Conservation (phyloP, 1,140 invertebrate genomes). For the Andricus grossulariae region DNA sequence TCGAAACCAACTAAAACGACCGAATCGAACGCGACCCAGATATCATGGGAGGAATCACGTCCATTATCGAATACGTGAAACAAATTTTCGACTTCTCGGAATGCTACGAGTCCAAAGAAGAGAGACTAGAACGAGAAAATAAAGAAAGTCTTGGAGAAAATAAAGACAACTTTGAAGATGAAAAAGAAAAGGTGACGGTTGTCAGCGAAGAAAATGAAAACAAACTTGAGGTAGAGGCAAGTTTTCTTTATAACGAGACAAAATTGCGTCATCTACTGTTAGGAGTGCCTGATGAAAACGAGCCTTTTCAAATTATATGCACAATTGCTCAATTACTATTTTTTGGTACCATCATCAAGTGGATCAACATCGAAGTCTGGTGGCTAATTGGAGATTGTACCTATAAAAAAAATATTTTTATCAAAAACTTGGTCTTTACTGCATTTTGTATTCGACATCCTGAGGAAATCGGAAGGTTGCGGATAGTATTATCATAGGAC, state of each 20-base stretch:
- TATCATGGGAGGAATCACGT: slow-evolving; percentile 43
- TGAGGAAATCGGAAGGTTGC: not conserved
- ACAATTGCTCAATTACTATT: slow-evolving; percentile 58
- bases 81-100: not conserved
- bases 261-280: slow-evolving; percentile 50
- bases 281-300: slow-evolving; percentile 42
- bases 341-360: slow-evolving; percentile 51
- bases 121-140: not conserved
- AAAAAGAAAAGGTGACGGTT: not conserved
- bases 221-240: not conserved
- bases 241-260: slow-evolving; percentile 45
- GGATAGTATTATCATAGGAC: not conserved
- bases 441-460: not conserved
- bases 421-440: not conserved
- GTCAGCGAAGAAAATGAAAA: not conserved
- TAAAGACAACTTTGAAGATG: not conserved
- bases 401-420: slow-evolving; percentile 27
- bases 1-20: slow-evolving; percentile 37
- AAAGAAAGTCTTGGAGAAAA: not conserved
- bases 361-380: slow-evolving; percentile 62
- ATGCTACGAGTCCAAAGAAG: slow-evolving; percentile 11
- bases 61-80: slow-evolving; percentile 31
- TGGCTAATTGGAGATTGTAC: slow-evolving; percentile 43
- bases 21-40: not conserved
- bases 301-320: slow-evolving; percentile 48